Evolutionary conservation across 1,140 invertebrate genomes (phyloP).

Genomic region (Grapholita molesta): DNA sequence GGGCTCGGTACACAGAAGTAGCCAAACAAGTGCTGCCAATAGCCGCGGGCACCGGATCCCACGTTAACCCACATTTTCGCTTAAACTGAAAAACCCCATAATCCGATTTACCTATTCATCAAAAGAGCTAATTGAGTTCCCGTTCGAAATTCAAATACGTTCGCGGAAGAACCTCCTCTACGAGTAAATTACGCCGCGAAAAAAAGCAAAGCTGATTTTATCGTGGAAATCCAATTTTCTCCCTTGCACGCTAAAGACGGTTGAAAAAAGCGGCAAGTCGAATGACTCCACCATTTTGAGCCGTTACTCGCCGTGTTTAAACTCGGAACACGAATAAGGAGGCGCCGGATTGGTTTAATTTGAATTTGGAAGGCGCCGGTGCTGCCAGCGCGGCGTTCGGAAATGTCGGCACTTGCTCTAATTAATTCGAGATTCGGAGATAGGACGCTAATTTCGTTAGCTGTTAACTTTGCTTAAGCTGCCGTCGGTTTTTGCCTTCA

Average conservation of each 20-base stretch:
- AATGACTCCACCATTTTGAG: slow-evolving; percentile 73
- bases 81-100: not conserved
- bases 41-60: not conserved
- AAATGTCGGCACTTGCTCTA: slow-evolving; percentile 39
- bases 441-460: slow-evolving; percentile 60
- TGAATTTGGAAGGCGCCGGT: slow-evolving; percentile 66
- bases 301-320: slow-evolving; percentile 67
- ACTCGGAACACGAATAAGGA: slow-evolving; percentile 73
- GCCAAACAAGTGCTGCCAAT: not conserved
- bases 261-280: slow-evolving; percentile 73
- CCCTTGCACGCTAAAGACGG: slow-evolving; percentile 70
- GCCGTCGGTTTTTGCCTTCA: slow-evolving; percentile 43
- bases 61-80: slow-evolving; percentile 2
- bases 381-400: slow-evolving; percentile 34
- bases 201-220: slow-evolving; percentile 60
- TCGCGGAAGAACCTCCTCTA: slow-evolving; percentile 49
- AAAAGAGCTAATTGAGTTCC: slow-evolving; percentile 59
- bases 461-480: slow-evolving; percentile 55
- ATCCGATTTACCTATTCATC: slow-evolving; percentile 26
- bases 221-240: slow-evolving; percentile 77
- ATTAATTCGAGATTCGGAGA: slow-evolving; percentile 63
- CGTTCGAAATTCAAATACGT: slow-evolving; percentile 66
- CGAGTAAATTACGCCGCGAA: slow-evolving; percentile 59
- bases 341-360: slow-evolving; percentile 76
- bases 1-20: not conserved